These are phyloP conservation scores for Origma solitaria DNA, from an alignment of 2,113 vertebrate species.

Conservation along the genomic window DNA sequence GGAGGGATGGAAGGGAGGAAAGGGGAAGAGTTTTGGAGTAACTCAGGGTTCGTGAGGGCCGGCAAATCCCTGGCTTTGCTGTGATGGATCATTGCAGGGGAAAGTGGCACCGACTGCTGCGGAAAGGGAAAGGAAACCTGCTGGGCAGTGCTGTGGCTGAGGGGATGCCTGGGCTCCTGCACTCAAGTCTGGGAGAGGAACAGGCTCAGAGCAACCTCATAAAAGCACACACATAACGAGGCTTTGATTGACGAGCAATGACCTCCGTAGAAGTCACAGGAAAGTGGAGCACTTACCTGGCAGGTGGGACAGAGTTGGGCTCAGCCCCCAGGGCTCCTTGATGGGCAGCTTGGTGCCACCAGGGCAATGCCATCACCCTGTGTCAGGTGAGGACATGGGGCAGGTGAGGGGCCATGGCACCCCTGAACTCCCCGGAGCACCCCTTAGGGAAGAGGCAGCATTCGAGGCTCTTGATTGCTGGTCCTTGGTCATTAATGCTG, in stretches of 20 bases:
- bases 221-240: background rate
- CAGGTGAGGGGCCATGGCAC: background rate
- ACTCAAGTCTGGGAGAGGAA: background rate
- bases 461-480: background rate
- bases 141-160: background rate
- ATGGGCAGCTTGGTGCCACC: background rate
- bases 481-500: background rate
- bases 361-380: background rate
- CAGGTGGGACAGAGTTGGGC: background rate
- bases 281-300: background rate
- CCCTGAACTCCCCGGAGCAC: background rate
- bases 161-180: background rate
- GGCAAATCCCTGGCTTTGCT: background rate
- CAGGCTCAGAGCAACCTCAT: background rate
- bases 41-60: background rate
- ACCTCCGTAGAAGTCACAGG: background rate
- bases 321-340: background rate
- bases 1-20: background rate
- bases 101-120: background rate
- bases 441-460: background rate
- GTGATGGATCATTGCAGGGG: background rate
- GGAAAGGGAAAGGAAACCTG: background rate
- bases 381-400: background rate
- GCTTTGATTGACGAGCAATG: background rate
- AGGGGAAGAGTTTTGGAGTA: slow-evolving; percentile 11